A percentile compares a stretch with the other conserved stretches of the same genome.
phyloP scores from a whole-genome alignment of 2,888 invertebrate species.

The Hartigia nigra region DNA sequence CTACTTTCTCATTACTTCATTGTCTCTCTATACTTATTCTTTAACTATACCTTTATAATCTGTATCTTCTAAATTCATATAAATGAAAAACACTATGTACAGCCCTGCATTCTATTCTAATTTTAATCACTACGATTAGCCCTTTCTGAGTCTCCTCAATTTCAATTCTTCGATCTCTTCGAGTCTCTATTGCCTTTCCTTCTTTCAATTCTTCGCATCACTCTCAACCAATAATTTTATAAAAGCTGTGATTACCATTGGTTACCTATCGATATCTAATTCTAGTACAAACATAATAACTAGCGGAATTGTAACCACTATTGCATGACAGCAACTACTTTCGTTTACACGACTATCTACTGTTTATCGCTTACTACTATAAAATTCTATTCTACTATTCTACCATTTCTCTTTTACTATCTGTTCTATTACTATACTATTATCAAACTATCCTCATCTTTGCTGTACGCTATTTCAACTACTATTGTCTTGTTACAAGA shows the following conservation, averaged over 20 bases:
- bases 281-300: not conserved
- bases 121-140: not conserved
- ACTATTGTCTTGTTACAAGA: not conserved
- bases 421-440: not conserved
- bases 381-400: slow-evolving; percentile 1
- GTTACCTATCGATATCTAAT: not conserved
- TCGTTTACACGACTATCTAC: not conserved
- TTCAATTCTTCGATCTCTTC: not conserved
- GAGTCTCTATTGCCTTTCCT: slow-evolving; percentile 15
- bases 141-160: not conserved
- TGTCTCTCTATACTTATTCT: slow-evolving; percentile 8
- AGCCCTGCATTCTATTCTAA: not conserved
- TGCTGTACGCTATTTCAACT: not conserved
- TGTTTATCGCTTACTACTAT: not conserved
- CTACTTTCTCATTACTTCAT: not conserved
- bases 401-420: not conserved
- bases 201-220: slow-evolving; percentile 3
- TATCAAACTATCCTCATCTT: not conserved
- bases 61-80: slow-evolving; percentile 10
- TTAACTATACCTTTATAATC: not conserved
- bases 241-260: slow-evolving; percentile 8
- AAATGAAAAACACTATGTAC: not conserved
- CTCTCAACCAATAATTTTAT: slow-evolving; percentile 3
- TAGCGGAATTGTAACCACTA: not conserved
- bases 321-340: not conserved